These are phyloP conservation scores for Chrysolina haemoptera DNA, from an alignment of 2,888 invertebrate species.

Conservation along the genomic window DNA sequence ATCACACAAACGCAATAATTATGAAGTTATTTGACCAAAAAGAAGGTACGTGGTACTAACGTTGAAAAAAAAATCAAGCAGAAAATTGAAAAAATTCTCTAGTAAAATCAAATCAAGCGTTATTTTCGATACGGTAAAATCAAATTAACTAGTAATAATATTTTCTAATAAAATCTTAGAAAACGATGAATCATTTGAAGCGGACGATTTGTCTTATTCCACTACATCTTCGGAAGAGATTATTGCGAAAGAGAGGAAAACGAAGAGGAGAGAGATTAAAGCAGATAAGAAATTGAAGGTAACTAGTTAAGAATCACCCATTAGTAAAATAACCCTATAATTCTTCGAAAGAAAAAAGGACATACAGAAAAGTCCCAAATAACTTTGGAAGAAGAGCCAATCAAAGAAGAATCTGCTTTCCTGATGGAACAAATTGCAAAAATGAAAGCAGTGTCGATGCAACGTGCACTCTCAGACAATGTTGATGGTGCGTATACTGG, in stretches of 20 bases:
- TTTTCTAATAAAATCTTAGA: background rate
- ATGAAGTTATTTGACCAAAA: background rate
- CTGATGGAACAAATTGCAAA: slow-evolving; percentile 37
- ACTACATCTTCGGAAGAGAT: slow-evolving; percentile 20
- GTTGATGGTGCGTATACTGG: no score
- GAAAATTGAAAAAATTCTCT: background rate
- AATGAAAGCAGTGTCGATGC: slow-evolving; percentile 71
- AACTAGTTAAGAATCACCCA: background rate
- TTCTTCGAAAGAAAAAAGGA: slow-evolving; percentile 5
- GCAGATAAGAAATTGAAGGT: slow-evolving; percentile 8
- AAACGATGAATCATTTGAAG: background rate
- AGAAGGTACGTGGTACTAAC: background rate
- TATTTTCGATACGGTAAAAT: background rate
- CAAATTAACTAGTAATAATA: background rate
- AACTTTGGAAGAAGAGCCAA: slow-evolving; percentile 8
- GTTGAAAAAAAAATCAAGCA: background rate
- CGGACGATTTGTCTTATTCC: slow-evolving; percentile 3
- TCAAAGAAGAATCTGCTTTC: slow-evolving; percentile 30
- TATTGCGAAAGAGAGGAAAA: slow-evolving; percentile 15
- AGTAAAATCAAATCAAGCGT: background rate
- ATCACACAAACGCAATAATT: background rate
- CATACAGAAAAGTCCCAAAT: slow-evolving; percentile 29
- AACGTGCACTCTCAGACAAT: background rate
- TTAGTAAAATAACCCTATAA: background rate
- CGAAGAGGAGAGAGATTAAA: slow-evolving; percentile 24